phyloP scores from a whole-genome alignment of 30 jellyfish, hydroid and myxozoan species.

The Calvadosia cruxmelitensis region DNA sequence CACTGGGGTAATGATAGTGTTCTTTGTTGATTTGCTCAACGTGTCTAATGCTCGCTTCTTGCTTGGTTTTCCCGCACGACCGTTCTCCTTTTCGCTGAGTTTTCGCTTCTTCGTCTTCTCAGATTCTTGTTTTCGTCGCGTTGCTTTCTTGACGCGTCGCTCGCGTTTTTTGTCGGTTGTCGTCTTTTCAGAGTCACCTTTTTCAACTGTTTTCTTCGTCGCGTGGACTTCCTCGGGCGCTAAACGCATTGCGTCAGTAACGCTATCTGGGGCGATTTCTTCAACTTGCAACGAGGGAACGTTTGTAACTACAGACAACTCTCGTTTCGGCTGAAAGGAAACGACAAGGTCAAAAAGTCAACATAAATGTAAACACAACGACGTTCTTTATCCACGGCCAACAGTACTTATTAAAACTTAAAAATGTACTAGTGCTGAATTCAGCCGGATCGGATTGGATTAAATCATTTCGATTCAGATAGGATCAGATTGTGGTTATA shows the following conservation, averaged over 20 bases:
- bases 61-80: constrained; percentile 4
- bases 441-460: too few relatives aligned
- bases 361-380: too few relatives aligned
- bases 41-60: constrained; percentile 28
- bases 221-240: constrained; percentile 64
- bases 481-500: too few relatives aligned
- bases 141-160: constrained; percentile 33
- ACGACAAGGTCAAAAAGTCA: constrained; percentile 1
- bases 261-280: constrained; percentile 74
- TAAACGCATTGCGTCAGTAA: constrained; percentile 27
- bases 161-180: constrained; percentile 45
- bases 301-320: constrained; percentile 58
- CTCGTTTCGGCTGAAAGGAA: constrained; percentile 72
- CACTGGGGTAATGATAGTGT: constrained; percentile 8
- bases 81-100: constrained; percentile 2
- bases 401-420: too few relatives aligned
- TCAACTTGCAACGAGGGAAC: constrained; percentile 78
- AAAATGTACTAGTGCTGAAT: too few relatives aligned
- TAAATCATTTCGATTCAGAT: too few relatives aligned
- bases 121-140: constrained; percentile 23
- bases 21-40: constrained; percentile 10
- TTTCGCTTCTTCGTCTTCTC: constrained; percentile 10
- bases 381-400: too few relatives aligned
- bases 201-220: constrained; percentile 15
- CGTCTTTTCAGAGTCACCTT: constrained; percentile 40